Evolutionary conservation across 2,888 invertebrate genomes (phyloP), one percentile per base, ranked within the genome.

Genomic region (Sinopyrophorus schimmeli): DNA sequence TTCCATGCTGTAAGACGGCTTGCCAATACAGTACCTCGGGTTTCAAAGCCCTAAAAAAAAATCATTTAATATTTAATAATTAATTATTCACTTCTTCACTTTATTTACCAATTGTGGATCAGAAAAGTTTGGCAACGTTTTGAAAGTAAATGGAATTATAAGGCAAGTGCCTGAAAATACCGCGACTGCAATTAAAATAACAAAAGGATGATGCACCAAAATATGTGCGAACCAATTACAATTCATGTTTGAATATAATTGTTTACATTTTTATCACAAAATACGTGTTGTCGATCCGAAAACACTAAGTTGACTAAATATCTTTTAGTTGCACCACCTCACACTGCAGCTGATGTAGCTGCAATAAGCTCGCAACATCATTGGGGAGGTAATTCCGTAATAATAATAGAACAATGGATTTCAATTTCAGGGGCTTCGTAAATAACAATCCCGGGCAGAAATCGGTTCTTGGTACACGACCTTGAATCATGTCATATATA

Each of bases 11-110:
- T 85, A 56, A 90, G 77, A 40, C 92, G 81, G 66, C 88, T 81
- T 2, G 91, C 84, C 62, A 95, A 79, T 28, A 78, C 76, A 1
- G 94, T 95, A n/a, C 93, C 93, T 54, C 95, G 80, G 7, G 94
- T 87, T 71, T 93, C 92, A 74, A 95, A 96, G 3, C 95, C 95
- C 83, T 92, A 62, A 11, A n/a, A 17, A 17, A 17, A 40, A 21
- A 7, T 14, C 32, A 23, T 12, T 39, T 3, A 27, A 17, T 14
- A 10, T 16, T 6, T 20, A 17, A 10, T 16, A 7, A 26, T 26
- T 44, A 17, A 1, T 18, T 5, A 23, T 1, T 5, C 6, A 24
- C 5, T 2, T 3, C n/a, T 24, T 15, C 32, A 10, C 21, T 31
- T 41, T 50, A 71, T 77, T 77, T 74, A 89, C 89, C 77, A 86